phyloP scores from a whole-genome alignment of 1,140 invertebrate genomes.

The Diabrotica virgifera region DNA sequence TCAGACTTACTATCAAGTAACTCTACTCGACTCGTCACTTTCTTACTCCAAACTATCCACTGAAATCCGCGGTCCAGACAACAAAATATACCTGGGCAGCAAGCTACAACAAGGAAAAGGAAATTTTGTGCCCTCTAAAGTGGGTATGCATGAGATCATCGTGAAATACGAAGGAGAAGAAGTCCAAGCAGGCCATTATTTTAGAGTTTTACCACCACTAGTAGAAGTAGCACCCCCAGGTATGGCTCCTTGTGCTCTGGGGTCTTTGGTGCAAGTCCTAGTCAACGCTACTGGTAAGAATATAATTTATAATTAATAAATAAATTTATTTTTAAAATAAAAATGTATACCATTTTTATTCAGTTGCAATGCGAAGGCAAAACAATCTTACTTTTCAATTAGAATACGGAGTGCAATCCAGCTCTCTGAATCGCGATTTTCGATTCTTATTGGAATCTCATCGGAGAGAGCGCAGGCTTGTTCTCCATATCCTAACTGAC shows the following conservation, averaged over 20 bases:
- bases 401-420: too few relatives aligned
- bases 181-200: constrained; percentile 63
- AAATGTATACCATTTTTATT: too few relatives aligned
- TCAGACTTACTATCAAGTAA: constrained; percentile 78
- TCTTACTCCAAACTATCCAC: constrained; percentile 75
- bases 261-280: constrained; percentile 91
- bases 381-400: too few relatives aligned
- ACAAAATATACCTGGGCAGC: constrained; percentile 68
- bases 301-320: too few relatives aligned
- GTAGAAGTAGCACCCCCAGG: constrained; percentile 83
- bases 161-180: constrained; percentile 61
- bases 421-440: too few relatives aligned
- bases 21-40: constrained; percentile 74
- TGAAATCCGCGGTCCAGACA: constrained; percentile 59
- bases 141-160: constrained; percentile 86
- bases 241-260: constrained; percentile 91
- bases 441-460: too few relatives aligned
- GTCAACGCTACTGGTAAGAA: constrained; percentile 76
- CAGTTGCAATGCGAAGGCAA: too few relatives aligned
- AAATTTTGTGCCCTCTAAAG: constrained; percentile 82
- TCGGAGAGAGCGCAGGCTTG: too few relatives aligned
- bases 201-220: constrained; percentile 81
- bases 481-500: too few relatives aligned
- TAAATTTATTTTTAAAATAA: too few relatives aligned
- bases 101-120: constrained; percentile 71